These are phyloP conservation scores for Oryzias melastigma DNA, from an alignment of 2,113 vertebrate genomes.

Conservation along the genomic window DNA sequence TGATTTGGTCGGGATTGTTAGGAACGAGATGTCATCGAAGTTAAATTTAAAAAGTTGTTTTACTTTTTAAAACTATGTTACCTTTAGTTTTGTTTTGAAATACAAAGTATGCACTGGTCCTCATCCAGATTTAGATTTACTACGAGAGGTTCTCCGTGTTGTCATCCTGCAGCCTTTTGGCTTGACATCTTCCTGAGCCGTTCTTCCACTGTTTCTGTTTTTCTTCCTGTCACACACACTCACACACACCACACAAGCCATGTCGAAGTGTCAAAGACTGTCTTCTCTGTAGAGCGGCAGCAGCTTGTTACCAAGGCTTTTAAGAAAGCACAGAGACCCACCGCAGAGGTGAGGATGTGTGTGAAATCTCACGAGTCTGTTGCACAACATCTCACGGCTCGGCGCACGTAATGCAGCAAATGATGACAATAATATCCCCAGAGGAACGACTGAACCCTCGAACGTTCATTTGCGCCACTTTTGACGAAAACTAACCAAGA, in stretches of 20 bases:
- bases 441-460: neutral
- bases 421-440: neutral
- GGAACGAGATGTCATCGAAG: conserved; percentile 46
- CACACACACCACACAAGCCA: conserved; percentile 48
- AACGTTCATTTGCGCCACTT: no score
- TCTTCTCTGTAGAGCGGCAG: conserved; percentile 63
- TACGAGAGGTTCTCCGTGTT: conserved; percentile 30
- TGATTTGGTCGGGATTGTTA: conserved; percentile 49
- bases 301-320: conserved; percentile 67
- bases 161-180: conserved; percentile 32
- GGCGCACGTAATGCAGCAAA: conserved; percentile 12
- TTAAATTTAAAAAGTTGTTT: conserved; percentile 43
- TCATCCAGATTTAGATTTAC: conserved; percentile 62
- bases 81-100: conserved; percentile 54
- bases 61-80: conserved; percentile 48
- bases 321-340: conserved; percentile 60
- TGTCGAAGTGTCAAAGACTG: conserved; percentile 58
- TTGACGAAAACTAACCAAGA: no score
- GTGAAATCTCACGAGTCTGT: conserved; percentile 66
- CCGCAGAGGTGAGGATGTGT: conserved; percentile 69
- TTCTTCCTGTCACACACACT: conserved; percentile 37
- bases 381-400: conserved; percentile 40
- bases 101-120: conserved; percentile 39
- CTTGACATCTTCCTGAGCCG: conserved; percentile 54
- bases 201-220: conserved; percentile 47